Evolutionary conservation across 2,888 invertebrate species (phyloP), one percentile per base, ranked within the genome.

Genomic region (Drosophila picticornis): DNA sequence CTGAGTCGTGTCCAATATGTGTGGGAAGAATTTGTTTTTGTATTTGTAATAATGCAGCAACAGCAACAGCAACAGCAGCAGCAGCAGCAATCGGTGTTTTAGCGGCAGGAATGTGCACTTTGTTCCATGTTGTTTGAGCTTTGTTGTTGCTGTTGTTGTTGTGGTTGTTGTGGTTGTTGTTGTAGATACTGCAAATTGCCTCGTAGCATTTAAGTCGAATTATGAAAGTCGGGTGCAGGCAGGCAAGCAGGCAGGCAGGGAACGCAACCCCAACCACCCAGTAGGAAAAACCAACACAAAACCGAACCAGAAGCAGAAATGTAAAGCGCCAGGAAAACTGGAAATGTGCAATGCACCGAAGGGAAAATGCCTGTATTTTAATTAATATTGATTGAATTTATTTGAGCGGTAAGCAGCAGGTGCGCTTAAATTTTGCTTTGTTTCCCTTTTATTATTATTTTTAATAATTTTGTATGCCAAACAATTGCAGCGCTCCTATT

Each of bases 301-400:
- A 61, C 64, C 63, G 81, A 66, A 52, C 60, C 81, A 81, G 60
- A 73, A 81, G 66, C 73, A 63, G 63, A 67, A 60, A 66, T 63
- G 65, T 46, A 61, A 22, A 22, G 31, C 22, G 43, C 9, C 16
- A 19, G 16, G 40, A 6, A 29, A 38, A 29, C 16, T 29, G 16
- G 36, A 52, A 53, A 52, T 36, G 53, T 78, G 52, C 40, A 62
- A 58, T 79, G 27, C 53, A 51, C 71, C 65, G 63, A 48, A 66
- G 73, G 73, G 68, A 81, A 81, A 78, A 79, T 89, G 84, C 73
- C 84, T 88, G 84, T 80, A 89, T 87, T 90, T 90, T 87, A 87
- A 87, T 87, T 90, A 87, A 90, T 90, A 87, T 87, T 90, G 90
- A 90, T 87, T 90, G 88, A 80, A 73, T 67, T 72, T 87, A 73